Conservation (phyloP, 2,888 invertebrate species). For the Spisula solida region DNA sequence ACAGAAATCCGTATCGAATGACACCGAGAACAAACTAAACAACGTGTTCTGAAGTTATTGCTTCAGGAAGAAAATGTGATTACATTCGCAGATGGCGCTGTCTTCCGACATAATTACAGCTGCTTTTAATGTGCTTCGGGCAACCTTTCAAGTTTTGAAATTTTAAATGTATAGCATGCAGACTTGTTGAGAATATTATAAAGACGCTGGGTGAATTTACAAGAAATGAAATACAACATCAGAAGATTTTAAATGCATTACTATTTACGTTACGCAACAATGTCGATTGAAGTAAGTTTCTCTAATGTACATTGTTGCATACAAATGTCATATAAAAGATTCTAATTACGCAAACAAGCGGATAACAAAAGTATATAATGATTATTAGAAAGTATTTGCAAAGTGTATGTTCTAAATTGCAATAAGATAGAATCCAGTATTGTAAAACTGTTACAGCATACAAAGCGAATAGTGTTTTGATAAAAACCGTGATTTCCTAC, state of each 20-base stretch:
- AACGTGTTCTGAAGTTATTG: slow-evolving; percentile 4
- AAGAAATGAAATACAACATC: not conserved
- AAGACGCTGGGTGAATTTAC: not conserved
- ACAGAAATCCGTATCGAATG: not conserved
- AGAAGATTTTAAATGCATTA: not conserved
- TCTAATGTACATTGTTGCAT: not conserved
- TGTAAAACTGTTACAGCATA: no score
- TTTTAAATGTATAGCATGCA: not conserved
- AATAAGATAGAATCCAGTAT: no score
- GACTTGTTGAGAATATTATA: not conserved
- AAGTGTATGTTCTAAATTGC: no score
- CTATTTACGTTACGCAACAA: not conserved
- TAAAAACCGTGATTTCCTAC: no score
- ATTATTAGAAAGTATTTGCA: no score
- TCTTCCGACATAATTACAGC: not conserved
- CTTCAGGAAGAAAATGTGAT: not conserved
- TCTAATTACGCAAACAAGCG: not conserved
- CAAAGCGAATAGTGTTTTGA: no score
- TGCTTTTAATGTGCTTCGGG: slow-evolving; percentile 1
- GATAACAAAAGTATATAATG: not conserved
- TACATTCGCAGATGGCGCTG: slow-evolving; percentile 5
- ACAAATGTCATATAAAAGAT: not conserved
- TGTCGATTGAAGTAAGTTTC: no score
- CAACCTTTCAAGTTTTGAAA: slow-evolving; percentile 19
- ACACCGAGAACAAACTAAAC: not conserved